Evolutionary conservation across 2,888 invertebrate species (phyloP).

Genomic region (Pemphredon lugubris): DNA sequence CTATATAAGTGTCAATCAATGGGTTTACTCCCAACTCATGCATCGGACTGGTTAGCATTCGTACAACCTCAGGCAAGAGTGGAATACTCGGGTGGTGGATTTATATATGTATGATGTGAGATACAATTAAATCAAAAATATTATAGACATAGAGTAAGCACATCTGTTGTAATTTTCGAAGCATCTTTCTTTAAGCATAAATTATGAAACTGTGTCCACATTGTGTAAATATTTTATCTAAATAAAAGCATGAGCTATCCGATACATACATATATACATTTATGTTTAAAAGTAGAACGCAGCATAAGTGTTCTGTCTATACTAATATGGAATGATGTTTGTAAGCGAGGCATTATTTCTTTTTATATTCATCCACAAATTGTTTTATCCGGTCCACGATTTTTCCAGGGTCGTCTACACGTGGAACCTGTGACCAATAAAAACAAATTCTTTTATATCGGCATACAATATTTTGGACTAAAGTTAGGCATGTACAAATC

Average conservation of each 20-base stretch:
- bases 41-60: conserved; percentile 99
- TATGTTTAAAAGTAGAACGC: too few species aligned
- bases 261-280: conserved; percentile 23
- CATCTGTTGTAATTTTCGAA: conserved; percentile 32
- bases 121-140: conserved; percentile 21
- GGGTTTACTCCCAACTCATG: conserved; percentile 97
- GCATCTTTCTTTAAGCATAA: conserved; percentile 12
- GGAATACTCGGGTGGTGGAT: conserved; percentile 93
- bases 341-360: conserved; percentile 75
- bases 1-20: conserved; percentile 99
- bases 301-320: conserved; percentile 2
- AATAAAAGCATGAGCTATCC: conserved; percentile 36
- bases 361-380: conserved; percentile 86
- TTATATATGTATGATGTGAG: conserved; percentile 74
- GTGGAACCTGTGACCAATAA: conserved; percentile 86
- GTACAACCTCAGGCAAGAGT: conserved; percentile 93
- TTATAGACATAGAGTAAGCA: conserved; percentile 15
- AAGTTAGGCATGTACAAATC: background rate
- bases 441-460: background rate
- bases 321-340: conserved; percentile 16
- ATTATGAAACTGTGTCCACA: conserved; percentile 19
- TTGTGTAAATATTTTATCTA: conserved; percentile 47
- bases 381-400: conserved; percentile 87
- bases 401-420: conserved; percentile 91
- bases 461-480: conserved; percentile 1